Base-by-base conservation (phyloP, 2,888 invertebrate genomes). In the Luperina nickerlii region DNA sequence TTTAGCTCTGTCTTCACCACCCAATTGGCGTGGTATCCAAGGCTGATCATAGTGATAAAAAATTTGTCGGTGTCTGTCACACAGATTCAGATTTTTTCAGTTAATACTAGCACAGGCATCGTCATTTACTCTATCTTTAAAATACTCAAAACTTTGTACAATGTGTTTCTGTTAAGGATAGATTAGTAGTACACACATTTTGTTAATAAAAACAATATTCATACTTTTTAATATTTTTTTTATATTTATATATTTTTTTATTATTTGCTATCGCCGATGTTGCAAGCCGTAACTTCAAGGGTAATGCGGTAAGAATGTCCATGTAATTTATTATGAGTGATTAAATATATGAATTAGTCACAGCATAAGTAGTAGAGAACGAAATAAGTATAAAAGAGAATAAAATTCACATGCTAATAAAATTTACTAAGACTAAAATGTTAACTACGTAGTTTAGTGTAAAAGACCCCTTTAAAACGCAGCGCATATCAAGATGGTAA, bases 371-470 rank as follows among this genome's bases (percentile, higher is more conserved):
- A 84, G 62, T 79, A 84, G 65, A 85, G 71, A 84, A 74, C 73
- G 79, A 79, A 83, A 54, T 63, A 79, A 79, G 38, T 69, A 48
- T 27, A 81, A 76, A 85, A 54, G 69, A 79, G 24, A 68, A 80
- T 72, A 65, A 81, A 70, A 67, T 68, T 76, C 65, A 74, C 85
- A 87, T 87, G 85, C 83, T 77, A 77, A 32, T 66, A 63, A 13
- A 66, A 79, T 74, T 45, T 70, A 78, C 78, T 71, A 72, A 78
- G 80, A 76, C 74, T 86, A 81, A 78, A 79, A 79, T 72, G 68
- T 67, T 80, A 84, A 74, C 86, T 84, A 84, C 71, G 38, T 57
- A 48, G 27, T 48, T 66, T 51, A 76, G 74, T 62, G 65, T 78
- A 24, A 63, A 6, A 78, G 48, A 73, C 71, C 79, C 51, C 54